Percentiles rank a stretch among this genome's conserved stretches.
phyloP scores from a whole-genome alignment of 2,888 invertebrate species.

The Synanthedon tipuliformis region DNA sequence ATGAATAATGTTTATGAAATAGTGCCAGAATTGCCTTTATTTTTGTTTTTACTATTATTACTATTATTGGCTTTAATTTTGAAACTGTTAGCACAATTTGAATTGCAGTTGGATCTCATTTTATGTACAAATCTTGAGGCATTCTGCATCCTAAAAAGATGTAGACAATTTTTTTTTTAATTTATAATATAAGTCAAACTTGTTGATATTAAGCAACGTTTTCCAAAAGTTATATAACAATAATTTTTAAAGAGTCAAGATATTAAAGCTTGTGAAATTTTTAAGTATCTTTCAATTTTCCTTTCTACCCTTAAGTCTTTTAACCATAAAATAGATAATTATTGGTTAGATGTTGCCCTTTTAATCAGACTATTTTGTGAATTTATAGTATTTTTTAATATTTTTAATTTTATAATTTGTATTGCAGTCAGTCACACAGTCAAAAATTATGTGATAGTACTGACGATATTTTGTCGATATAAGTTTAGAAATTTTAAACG shows the following conservation, averaged over 20 bases:
- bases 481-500: background rate
- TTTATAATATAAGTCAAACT: background rate
- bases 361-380: background rate
- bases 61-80: slow-evolving; percentile 1
- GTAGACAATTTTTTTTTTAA: background rate
- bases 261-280: slow-evolving; percentile 44
- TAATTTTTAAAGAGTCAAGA: slow-evolving; percentile 33
- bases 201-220: slow-evolving; percentile 31
- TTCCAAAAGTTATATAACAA: slow-evolving; percentile 43
- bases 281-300: slow-evolving; percentile 9
- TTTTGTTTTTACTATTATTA: slow-evolving; percentile 9
- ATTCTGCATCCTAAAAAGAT: background rate
- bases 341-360: background rate
- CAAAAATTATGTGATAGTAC: no score
- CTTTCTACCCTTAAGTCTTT: background rate
- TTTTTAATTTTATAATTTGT: no score
- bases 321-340: background rate
- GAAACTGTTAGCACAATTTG: slow-evolving; percentile 2
- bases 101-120: slow-evolving; percentile 47
- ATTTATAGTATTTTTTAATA: background rate
- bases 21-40: slow-evolving; percentile 40
- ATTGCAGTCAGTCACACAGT: no score
- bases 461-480: no score
- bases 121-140: slow-evolving; percentile 31
- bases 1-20: slow-evolving; percentile 5